Percentiles rank a stretch among this genome's conserved stretches.
phyloP scores from a whole-genome alignment of 2,113 vertebrate genomes.

The Notiomystis cincta region DNA sequence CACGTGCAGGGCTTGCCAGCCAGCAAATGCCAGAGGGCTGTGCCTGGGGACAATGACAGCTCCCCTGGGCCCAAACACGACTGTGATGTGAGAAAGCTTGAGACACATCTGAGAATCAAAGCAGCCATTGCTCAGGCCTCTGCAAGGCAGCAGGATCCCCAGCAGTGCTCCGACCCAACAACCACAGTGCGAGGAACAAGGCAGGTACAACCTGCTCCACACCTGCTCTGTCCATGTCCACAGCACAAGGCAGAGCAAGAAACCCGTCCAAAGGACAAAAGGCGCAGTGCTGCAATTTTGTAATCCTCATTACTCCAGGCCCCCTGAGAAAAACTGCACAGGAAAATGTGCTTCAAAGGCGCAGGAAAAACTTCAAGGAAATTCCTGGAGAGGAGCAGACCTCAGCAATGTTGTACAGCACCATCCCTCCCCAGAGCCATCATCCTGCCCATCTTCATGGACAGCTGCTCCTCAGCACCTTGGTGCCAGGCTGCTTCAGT shows the following conservation, averaged over 20 bases:
- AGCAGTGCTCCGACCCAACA: background rate
- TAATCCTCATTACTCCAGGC: background rate
- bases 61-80: background rate
- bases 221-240: fast-evolving
- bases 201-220: background rate
- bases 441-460: background rate
- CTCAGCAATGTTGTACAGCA: background rate
- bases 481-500: background rate
- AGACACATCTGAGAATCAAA: background rate
- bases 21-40: background rate
- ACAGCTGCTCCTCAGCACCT: background rate
- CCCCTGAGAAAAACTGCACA: background rate
- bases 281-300: background rate
- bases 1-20: background rate
- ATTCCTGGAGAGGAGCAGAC: background rate
- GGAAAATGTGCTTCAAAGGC: background rate
- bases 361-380: background rate
- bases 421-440: background rate
- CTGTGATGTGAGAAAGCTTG: background rate
- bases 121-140: background rate
- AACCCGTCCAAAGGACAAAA: background rate
- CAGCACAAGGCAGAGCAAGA: background rate
- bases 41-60: background rate
- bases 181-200: background rate
- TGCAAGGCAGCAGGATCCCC: background rate